Conservation (phyloP, 2,888 invertebrate genomes). For the Thymelicus sylvestris region DNA sequence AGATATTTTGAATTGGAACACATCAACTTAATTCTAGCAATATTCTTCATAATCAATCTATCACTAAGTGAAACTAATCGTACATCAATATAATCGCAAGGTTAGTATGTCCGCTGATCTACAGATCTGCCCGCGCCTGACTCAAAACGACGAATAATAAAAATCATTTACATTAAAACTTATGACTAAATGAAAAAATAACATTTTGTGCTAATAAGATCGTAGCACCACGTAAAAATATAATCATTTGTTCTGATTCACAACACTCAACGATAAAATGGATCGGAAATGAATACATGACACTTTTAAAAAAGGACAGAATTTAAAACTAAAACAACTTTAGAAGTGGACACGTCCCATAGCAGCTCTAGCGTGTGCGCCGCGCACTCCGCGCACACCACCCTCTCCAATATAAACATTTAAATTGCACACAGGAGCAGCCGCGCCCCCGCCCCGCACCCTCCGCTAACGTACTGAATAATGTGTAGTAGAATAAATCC, state of each 20-base stretch:
- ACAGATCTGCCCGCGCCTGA: slow-evolving; percentile 39
- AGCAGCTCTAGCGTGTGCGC: slow-evolving; percentile 54
- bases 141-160: slow-evolving; percentile 52
- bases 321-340: slow-evolving; percentile 38
- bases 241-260: slow-evolving; percentile 65
- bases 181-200: slow-evolving; percentile 63
- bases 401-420: slow-evolving; percentile 67
- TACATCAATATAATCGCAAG: slow-evolving; percentile 51
- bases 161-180: slow-evolving; percentile 46
- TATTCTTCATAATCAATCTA: slow-evolving; percentile 59
- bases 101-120: slow-evolving; percentile 25
- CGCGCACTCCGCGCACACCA: slow-evolving; percentile 62
- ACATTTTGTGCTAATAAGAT: slow-evolving; percentile 66
- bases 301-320: slow-evolving; percentile 38
- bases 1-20: slow-evolving; percentile 83
- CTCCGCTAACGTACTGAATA: not conserved
- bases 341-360: slow-evolving; percentile 10
- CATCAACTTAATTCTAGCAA: slow-evolving; percentile 73
- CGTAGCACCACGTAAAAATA: slow-evolving; percentile 73
- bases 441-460: slow-evolving; percentile 11
- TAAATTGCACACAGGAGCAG: slow-evolving; percentile 71
- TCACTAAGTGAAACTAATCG: slow-evolving; percentile 61
- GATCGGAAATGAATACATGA: slow-evolving; percentile 41
- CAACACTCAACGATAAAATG: slow-evolving; percentile 58
- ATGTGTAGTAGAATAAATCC: not conserved